Percentiles rank a stretch among this genome's conserved stretches.
Conservation (phyloP, 2,113 vertebrate genomes). For the Panthera leo region DNA sequence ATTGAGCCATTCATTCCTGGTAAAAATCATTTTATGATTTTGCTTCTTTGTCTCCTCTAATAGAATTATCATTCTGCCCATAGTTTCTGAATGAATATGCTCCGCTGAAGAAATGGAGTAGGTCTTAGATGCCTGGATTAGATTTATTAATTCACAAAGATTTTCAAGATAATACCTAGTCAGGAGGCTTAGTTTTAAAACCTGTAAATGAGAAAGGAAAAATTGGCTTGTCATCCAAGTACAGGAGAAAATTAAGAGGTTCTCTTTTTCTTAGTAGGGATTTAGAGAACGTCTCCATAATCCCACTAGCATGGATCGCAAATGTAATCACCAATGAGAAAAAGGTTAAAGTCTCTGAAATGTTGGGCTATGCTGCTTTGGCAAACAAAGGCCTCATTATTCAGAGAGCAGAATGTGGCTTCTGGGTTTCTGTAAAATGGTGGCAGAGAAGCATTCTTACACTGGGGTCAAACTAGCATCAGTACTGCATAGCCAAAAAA, state of each 20-base stretch:
- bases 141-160: conserved; percentile 52
- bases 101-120: not conserved
- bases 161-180: conserved; percentile 6
- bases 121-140: not conserved
- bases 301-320: conserved; percentile 61
- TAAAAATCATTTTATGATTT: not conserved
- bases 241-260: conserved; percentile 56
- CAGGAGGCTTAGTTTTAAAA: conserved; percentile 44
- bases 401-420: conserved; percentile 18
- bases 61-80: not conserved
- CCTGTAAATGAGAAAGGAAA: not conserved
- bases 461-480: not conserved
- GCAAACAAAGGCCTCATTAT: conserved; percentile 60
- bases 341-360: conserved; percentile 62
- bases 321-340: conserved; percentile 70
- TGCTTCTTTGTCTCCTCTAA: not conserved
- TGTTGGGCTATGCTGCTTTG: conserved; percentile 38
- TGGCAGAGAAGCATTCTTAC: conserved; percentile 33
- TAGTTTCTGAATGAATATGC: not conserved
- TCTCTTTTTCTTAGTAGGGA: not conserved
- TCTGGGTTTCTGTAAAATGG: not conserved
- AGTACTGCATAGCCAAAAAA: not conserved
- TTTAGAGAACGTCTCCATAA: conserved; percentile 59
- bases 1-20: not conserved
- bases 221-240: not conserved